Evolutionary conservation across 2,888 invertebrate genomes (phyloP).

Genomic region (Strigamia maritima): DNA sequence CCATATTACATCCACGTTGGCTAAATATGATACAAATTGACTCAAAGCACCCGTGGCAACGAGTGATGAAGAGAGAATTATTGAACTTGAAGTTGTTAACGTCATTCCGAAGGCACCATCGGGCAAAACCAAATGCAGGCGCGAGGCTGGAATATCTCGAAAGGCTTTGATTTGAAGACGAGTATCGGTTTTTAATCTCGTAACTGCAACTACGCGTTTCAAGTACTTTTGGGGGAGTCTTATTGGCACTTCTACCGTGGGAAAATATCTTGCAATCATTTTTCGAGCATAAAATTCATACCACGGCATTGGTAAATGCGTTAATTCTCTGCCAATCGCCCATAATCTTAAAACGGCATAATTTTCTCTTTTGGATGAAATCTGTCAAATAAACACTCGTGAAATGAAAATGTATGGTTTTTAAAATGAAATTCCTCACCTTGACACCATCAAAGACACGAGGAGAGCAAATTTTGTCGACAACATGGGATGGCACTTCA

Average conservation of each 20-base stretch:
- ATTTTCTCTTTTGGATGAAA: not conserved
- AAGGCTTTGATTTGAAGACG: slow-evolving; percentile 24
- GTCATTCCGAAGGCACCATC: not conserved
- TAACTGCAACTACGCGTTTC: slow-evolving; percentile 36
- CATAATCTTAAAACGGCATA: slow-evolving; percentile 37
- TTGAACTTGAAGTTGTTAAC: not conserved
- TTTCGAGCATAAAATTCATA: slow-evolving; percentile 20
- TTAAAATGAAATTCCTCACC: not conserved
- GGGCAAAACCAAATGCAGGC: slow-evolving; percentile 32
- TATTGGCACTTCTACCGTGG: not conserved
- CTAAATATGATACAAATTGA: not conserved
- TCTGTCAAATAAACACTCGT: not conserved
- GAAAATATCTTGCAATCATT: slow-evolving; percentile 9
- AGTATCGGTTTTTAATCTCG: slow-evolving; percentile 30
- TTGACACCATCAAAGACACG: slow-evolving; percentile 12
- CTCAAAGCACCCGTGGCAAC: not conserved
- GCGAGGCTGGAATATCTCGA: slow-evolving; percentile 34
- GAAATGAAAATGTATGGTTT: not conserved
- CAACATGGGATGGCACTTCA: slow-evolving; percentile 37
- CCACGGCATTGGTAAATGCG: slow-evolving; percentile 31
- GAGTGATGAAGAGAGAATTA: not conserved
- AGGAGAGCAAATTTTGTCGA: slow-evolving; percentile 17
- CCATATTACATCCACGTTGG: slow-evolving; percentile 22
- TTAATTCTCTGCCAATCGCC: slow-evolving; percentile 34
- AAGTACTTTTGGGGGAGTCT: slow-evolving; percentile 11